Evolutionary conservation across 2,797 vertebrate species (phyloP).

Genomic region (Numenius phaeopus): DNA sequence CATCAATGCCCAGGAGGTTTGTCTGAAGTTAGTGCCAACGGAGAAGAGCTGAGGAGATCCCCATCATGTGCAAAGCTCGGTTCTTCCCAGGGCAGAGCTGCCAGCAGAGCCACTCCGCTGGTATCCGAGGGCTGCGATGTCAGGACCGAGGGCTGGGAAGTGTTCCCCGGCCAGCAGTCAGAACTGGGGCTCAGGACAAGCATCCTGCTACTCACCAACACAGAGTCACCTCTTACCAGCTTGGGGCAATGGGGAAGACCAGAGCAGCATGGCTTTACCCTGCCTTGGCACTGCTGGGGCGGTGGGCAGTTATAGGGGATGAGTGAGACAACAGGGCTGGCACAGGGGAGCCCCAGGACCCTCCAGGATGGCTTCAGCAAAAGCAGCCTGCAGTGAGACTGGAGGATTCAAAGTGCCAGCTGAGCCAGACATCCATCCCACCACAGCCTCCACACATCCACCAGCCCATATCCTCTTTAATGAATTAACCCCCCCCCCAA

Average conservation of each 20-base stretch:
- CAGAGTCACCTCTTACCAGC: neutral
- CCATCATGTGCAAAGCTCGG: fast-evolving
- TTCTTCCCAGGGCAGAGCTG: neutral
- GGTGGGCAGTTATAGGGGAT: neutral
- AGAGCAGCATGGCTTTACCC: neutral
- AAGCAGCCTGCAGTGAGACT: neutral
- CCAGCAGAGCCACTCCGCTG: neutral
- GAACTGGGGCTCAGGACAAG: neutral
- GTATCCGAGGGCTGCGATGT: neutral
- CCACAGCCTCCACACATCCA: neutral
- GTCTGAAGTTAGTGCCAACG: neutral
- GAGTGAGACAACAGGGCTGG: neutral
- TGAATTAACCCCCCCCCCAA: neutral
- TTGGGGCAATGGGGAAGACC: fast-evolving
- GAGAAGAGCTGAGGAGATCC: neutral
- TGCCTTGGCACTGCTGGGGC: neutral
- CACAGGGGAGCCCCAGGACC: neutral
- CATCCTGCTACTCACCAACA: neutral
- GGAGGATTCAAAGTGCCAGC: neutral
- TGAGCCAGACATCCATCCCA: neutral
- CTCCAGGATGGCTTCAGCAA: neutral
- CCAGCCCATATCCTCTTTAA: fast-evolving
- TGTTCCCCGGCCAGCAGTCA: fast-evolving
- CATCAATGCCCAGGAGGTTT: neutral
- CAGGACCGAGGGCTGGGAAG: neutral